These are phyloP conservation scores for Sebastes iracundus DNA, from an alignment of 2,797 vertebrate genomes.

Conservation along the genomic window DNA sequence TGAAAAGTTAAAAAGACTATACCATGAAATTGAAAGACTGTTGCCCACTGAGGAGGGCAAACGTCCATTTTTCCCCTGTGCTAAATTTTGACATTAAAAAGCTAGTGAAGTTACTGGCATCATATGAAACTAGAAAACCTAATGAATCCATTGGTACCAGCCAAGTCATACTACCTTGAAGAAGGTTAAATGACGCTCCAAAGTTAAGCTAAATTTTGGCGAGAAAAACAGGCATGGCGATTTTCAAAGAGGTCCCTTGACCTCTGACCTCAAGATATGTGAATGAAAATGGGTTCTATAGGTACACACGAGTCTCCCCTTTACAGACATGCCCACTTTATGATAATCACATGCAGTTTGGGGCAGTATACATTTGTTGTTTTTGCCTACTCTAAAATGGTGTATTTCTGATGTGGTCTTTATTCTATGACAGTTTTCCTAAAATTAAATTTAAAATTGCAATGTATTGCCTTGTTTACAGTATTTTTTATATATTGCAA, in stretches of 20 bases:
- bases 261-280: not conserved
- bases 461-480: too few species aligned
- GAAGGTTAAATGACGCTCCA: not conserved
- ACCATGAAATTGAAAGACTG: not conserved
- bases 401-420: too few species aligned
- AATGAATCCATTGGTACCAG: not conserved
- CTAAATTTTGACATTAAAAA: not conserved
- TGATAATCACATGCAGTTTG: not conserved
- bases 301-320: not conserved
- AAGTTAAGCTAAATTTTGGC: too few species aligned
- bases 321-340: not conserved
- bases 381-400: too few species aligned
- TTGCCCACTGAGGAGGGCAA: not conserved
- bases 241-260: not conserved
- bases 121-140: not conserved
- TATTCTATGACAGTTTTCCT: too few species aligned
- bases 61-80: not conserved
- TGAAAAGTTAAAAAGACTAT: not conserved
- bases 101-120: too few species aligned
- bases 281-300: too few species aligned
- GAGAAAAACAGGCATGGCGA: not conserved
- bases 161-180: not conserved
- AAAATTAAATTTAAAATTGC: too few species aligned
- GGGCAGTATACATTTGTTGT: too few species aligned
- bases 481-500: too few species aligned